Evolutionary conservation across 2,113 vertebrate genomes (phyloP).

Genomic region (Apistogramma diplotaenia): DNA sequence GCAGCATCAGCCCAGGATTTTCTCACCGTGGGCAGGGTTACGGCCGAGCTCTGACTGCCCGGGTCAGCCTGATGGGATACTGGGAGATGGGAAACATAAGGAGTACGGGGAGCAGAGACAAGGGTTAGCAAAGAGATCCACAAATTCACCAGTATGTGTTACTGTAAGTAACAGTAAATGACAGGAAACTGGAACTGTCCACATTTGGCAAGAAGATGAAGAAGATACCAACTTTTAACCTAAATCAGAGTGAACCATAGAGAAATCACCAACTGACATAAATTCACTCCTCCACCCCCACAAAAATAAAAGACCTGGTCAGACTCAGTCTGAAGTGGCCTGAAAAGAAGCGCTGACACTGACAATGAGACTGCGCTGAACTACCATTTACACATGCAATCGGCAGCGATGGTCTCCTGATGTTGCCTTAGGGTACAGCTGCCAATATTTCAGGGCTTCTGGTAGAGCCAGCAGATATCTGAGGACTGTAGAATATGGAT

Average conservation of each 20-base stretch:
- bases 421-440: too few relatives aligned
- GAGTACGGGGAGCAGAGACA: neutral
- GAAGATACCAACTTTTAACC: neutral
- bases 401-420: neutral
- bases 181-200: neutral
- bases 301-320: neutral
- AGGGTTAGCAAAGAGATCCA: constrained; percentile 4
- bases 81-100: neutral
- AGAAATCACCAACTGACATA: neutral
- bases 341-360: neutral
- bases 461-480: neutral
- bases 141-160: neutral
- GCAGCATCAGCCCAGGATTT: neutral
- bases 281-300: neutral
- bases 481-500: neutral
- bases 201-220: neutral
- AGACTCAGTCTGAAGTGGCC: neutral
- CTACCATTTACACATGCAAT: neutral
- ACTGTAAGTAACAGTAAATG: neutral
- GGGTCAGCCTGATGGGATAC: constrained; percentile 1
- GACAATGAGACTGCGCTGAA: neutral
- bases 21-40: constrained; percentile 1
- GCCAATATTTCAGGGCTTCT: neutral
- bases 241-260: neutral
- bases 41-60: neutral